A percentile compares a stretch with the other conserved stretches of the same genome.
These are phyloP conservation scores for Tetragnatha montana DNA, from an alignment of 2,888 invertebrate species.

Conservation along the genomic window DNA sequence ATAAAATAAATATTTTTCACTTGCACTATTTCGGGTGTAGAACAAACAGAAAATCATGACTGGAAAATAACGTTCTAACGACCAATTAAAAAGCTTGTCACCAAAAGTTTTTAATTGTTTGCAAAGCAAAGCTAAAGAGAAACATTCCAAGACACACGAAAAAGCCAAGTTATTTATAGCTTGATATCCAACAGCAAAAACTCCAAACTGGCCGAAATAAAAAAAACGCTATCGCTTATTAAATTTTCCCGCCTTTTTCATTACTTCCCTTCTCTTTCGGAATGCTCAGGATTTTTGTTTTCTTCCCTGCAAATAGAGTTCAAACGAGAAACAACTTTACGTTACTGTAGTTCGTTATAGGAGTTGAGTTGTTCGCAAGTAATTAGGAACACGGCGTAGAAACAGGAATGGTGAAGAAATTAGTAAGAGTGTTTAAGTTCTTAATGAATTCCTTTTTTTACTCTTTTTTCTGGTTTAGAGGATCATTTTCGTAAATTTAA, in stretches of 20 bases:
- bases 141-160: neutral
- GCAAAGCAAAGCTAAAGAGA: neutral
- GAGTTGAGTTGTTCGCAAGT: slow-evolving; percentile 28
- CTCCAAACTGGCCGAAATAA: neutral
- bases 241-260: slow-evolving; percentile 8
- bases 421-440: slow-evolving; percentile 43
- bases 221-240: slow-evolving; percentile 9
- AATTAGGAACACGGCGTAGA: slow-evolving; percentile 28
- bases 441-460: slow-evolving; percentile 26
- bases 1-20: no score
- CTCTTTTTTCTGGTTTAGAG: neutral
- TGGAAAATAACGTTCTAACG: neutral
- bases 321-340: neutral
- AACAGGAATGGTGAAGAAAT: slow-evolving; percentile 23
- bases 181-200: neutral
- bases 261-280: neutral
- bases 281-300: neutral
- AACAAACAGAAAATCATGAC: neutral
- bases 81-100: neutral
- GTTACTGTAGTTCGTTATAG: slow-evolving; percentile 7
- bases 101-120: neutral
- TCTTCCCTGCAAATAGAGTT: slow-evolving; percentile 17
- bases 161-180: neutral
- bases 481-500: neutral
- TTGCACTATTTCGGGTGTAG: no score